Base-by-base conservation (phyloP, 2,888 invertebrate genomes). In the Disparrhopalites patrizii region DNA sequence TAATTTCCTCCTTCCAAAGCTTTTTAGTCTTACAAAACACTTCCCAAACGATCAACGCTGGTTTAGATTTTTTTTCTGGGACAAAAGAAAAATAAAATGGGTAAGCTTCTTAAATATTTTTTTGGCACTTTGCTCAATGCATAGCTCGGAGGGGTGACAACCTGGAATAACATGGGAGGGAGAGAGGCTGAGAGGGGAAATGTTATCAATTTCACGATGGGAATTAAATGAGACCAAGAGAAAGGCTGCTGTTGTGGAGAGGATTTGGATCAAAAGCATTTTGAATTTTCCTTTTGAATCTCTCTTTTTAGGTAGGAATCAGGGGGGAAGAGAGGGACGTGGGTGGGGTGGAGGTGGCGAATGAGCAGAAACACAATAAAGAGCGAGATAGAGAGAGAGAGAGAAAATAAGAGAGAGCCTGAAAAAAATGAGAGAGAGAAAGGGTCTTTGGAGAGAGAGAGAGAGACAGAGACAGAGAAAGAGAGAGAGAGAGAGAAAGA, bases 201-300 rank as follows among this genome's bases (percentile, higher is more conserved):
- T 23, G 23, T 47, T 47, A 7, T 23, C 18, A n/a, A n/a, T n/a
- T n/a, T n/a, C n/a, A n/a, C n/a, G n/a, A n/a, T 23, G 47, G 18
- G 23, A 54, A 52, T 27, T 52, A 52, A 27, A 52, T 25, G 52
- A n/a, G n/a, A 23, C 28, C 15, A 13, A 47, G 47, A 47, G 47
- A 47, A 5, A 50, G 50, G 13, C 4, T 23, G 20, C 20, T 20
- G 18, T 20, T 40, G 18, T 27, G 10, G 51, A 51, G 25, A 25
- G 28, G 33, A 55, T 55, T 55, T 55, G 18, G 36, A 55, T 30
- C 36, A 33, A 55, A 55, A 33, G 36, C 31, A 30, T 30, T 18
- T 23, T 20, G 36, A 23, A 31, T 54, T 30, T 28, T 30, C 30
- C n/a, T 30, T 28, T 31, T 30, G 30, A 31, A 28, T 30, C 20